Base-by-base conservation (phyloP, 2,113 vertebrate genomes). In the Craseonycteris thonglongyai region DNA sequence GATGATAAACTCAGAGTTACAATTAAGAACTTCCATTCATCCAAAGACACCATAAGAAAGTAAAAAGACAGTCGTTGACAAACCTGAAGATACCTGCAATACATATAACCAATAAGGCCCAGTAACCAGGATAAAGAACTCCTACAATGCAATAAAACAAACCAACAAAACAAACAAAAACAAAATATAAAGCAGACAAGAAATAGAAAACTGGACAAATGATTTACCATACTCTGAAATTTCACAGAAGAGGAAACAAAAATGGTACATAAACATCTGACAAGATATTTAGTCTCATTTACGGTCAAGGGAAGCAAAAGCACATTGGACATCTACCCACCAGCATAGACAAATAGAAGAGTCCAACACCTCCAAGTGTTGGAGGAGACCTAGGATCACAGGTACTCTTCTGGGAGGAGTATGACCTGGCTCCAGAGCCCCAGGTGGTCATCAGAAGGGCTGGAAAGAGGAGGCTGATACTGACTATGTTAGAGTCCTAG, bases 111-210 rank as follows among this genome's bases (percentile, higher is more conserved):
- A 26, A 28, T 22, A 63, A 82, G 6, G 59, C 28, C 61, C 51
- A 81, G 15, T 35, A 61, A 59, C 15, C 30, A 21, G 22, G 65
- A 75, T 83, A 51, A 83, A 95, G 42, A 79, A 66, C n/a, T 54
- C n/a, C 51, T 26, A 47, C 14, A 47, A 28, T 84, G 45, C 58
- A 63, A 28, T 6, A 40, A 88, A 66, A n/a, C n/a, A n/a, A n/a
- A n/a, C n/a, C n/a, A n/a, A n/a, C n/a, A n/a, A n/a, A n/a, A n/a
- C n/a, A n/a, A n/a, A n/a, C n/a, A n/a, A 68, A 81, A 45, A 90
- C 76, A 38, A 59, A 51, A 10, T 11, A 18, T 33, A 74, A 88
- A 58, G 19, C 30, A 54, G 61, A 79, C 49, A 66, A 78, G 59
- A 61, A 84, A 35, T 2, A 92, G 49, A 89, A 63, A 66, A 58